phyloP scores from a whole-genome alignment of 2,113 vertebrate species.

The Eptesicus fuscus region DNA sequence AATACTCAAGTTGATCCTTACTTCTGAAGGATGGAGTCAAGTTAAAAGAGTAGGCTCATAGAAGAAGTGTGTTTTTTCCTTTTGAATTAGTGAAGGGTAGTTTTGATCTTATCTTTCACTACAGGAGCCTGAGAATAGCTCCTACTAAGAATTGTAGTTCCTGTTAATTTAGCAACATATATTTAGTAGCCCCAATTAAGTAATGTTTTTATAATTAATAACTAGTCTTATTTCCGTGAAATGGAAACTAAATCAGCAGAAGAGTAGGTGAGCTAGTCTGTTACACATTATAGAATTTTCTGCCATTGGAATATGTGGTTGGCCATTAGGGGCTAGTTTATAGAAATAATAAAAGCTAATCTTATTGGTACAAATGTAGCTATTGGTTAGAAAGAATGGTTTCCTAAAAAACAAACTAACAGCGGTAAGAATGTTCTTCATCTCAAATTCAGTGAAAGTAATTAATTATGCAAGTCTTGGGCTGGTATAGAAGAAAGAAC shows the following conservation, averaged over 20 bases:
- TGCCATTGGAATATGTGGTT: neutral
- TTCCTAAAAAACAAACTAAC: neutral
- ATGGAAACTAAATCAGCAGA: conserved; percentile 18
- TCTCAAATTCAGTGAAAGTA: conserved; percentile 40
- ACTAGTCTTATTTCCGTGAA: neutral
- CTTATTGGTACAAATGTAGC: conserved; percentile 14
- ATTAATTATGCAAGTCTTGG: neutral
- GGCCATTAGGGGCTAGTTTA: neutral
- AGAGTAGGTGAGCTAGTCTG: neutral
- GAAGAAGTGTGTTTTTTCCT: neutral
- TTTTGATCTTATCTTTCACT: conserved; percentile 38
- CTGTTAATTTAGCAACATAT: neutral
- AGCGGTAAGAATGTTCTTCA: conserved; percentile 11
- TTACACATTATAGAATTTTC: conserved; percentile 15
- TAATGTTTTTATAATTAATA: conserved; percentile 27
- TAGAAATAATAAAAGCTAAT: conserved; percentile 32
- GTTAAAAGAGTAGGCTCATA: neutral
- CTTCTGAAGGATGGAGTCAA: neutral
- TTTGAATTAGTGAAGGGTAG: neutral
- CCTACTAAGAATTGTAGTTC: conserved; percentile 26
- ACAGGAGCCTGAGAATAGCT: neutral
- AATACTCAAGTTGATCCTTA: neutral
- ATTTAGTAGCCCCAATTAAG: conserved; percentile 20
- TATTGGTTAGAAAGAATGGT: conserved; percentile 11
- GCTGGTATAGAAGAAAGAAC: neutral